Base-by-base conservation (phyloP, 1,140 invertebrate genomes). In the Bombus pyrosoma region DNA sequence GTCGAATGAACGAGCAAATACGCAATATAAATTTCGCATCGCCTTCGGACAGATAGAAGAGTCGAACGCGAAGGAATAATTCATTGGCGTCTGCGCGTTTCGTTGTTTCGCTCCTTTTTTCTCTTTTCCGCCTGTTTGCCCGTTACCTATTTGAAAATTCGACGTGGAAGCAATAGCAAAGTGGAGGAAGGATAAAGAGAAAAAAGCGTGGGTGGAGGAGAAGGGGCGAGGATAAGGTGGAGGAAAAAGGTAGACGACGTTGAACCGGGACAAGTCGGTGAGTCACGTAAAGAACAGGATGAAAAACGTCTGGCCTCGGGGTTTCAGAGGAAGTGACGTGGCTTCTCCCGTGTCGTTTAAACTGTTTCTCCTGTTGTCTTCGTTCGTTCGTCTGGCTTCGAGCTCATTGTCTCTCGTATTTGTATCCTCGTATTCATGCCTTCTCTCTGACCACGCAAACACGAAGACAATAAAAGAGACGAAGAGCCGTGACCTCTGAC, bases 271-370 rank as follows among this genome's bases (percentile, higher is more conserved):
- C 57, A 32, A 62, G 13, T 77, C 81, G 81, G 53, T 78, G 87
- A 85, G 53, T 85, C 83, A 80, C 77, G 77, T 73, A 80, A 80
- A 87, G 78, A 77, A 86, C 79, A 88, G 87, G 88, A 89, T 82
- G 81, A 86, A 89, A 85, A 81, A 81, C 83, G 83, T 86, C 79
- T 78, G 79, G 76, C 53, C 83, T 34, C 39, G 57, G 68, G 85
- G 87, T 76, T 89, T 79, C 87, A 80, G 84, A 79, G 88, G 88
- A 89, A 89, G 76, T 89, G 88, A 89, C 88, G 87, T 89, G 88
- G 88, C 88, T 89, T 86, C 83, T 83, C 53, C 39, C 39, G 78
- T 89, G 87, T 86, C 83, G 79, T 81, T 69, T 86, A 86, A 89
- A 89, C 88, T 71, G 78, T 85, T 81, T 82, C 83, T 86, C 57